Evolutionary conservation across 2,113 vertebrate genomes (phyloP), one percentile per base, ranked within the genome.

Genomic region (Pelvicachromis taeniatus): DNA sequence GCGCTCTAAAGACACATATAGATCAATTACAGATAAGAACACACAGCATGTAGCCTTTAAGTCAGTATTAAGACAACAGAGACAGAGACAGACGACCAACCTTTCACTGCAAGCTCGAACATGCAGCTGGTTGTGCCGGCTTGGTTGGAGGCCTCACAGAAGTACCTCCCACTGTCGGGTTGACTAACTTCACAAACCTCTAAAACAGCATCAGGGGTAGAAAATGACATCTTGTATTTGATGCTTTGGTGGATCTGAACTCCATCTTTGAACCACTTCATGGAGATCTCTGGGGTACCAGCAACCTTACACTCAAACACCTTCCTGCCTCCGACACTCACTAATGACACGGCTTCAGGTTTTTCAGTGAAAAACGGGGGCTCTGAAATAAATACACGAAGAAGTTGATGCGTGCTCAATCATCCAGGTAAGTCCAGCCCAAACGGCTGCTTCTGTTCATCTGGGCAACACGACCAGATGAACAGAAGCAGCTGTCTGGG

Each of bases 61-160:
- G 23, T 73, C 13, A 19, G 16, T 79, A 40, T 11, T 26, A 11
- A 45, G 9, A 19, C 4, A 17, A 17, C 4, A 13, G 17, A 17
- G 63, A 68, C 19, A 10, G 21, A 40, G 3, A 9, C 23, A 54
- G 14, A 38, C 59, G 53, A 91, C 98, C 6, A 95, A 99, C 98
- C 98, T 99, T 98, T 98, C 19, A 97, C 98, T 96, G 95, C 96
- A 31, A 99, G 90, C 55, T 97, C 96, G 85, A 96, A 21, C 61
- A 95, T 96, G 95, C 97, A 98, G 86, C 96, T 98, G n/a, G 97
- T 96, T 1, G 96, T 96, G 79, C 98, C 98, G 0, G 97, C 98
- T 1, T 98, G 97, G 21, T 98, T 98, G 42, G 89, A 92, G 55
- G 97, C 97, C 92, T 98, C 96, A 11, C 98, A 99, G 87, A 97